Percentiles rank a stretch among this genome's conserved stretches.
Evolutionary conservation across 2,888 invertebrate species (phyloP).

Genomic region (Acronicta leporina): DNA sequence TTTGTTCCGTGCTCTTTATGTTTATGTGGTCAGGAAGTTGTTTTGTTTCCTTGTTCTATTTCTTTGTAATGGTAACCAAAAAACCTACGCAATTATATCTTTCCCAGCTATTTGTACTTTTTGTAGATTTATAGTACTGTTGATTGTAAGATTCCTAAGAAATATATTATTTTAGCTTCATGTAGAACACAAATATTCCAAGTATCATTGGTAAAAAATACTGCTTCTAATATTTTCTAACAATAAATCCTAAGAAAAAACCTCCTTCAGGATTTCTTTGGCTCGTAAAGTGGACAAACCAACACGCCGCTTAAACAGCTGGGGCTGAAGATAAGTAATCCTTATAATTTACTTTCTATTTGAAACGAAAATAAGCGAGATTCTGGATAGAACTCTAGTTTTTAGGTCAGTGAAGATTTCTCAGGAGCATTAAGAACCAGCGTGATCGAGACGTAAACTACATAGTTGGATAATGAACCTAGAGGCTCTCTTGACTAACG

Average conservation of each 20-base stretch:
- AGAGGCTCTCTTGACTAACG: conserved; percentile 49
- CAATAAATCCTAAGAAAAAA: conserved; percentile 24
- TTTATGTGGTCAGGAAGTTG: conserved; percentile 38
- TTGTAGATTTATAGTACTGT: no score
- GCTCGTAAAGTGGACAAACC: conserved; percentile 35
- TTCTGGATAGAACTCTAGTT: conserved; percentile 24
- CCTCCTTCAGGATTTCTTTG: conserved; percentile 27
- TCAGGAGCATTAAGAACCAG: conserved; percentile 22
- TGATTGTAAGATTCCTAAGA: no score
- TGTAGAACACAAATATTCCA: neutral
- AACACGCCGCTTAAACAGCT: conserved; percentile 22
- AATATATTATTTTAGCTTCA: no score
- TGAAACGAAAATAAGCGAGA: conserved; percentile 27
- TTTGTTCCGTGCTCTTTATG: conserved; percentile 22
- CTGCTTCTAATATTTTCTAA: conserved; percentile 32
- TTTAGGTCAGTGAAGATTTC: conserved; percentile 34
- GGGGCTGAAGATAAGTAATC: conserved; percentile 36
- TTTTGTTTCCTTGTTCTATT: conserved; percentile 23
- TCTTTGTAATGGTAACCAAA: conserved; percentile 15
- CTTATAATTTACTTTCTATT: conserved; percentile 33
- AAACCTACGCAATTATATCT: conserved; percentile 16
- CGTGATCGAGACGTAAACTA: conserved; percentile 44
- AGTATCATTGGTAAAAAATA: neutral
- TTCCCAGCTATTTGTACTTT: neutral
- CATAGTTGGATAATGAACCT: conserved; percentile 50